phyloP scores from a whole-genome alignment of 2,888 invertebrate genomes.

The Brenthis ino region DNA sequence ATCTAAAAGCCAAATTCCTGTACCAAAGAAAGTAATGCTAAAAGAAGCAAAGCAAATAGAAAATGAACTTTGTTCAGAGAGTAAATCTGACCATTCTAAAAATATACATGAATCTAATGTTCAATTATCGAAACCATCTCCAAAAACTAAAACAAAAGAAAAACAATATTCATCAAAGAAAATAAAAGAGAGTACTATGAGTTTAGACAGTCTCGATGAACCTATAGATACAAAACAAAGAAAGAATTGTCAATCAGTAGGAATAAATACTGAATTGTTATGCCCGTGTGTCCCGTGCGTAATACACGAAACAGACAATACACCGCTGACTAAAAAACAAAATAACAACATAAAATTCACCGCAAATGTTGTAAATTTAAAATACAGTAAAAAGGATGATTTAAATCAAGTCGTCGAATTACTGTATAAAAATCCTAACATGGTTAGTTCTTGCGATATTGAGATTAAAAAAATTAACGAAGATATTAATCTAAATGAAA shows the following conservation, averaged over 20 bases:
- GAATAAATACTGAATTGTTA: conserved; percentile 68
- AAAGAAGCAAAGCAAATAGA: conserved; percentile 30
- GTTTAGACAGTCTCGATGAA: conserved; percentile 71
- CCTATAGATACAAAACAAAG: conserved; percentile 41
- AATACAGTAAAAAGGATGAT: conserved; percentile 18
- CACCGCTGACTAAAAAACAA: conserved; percentile 45
- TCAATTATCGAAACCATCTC: conserved; percentile 33
- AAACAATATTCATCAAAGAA: conserved; percentile 40
- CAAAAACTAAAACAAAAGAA: conserved; percentile 25
- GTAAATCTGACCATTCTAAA: conserved; percentile 20
- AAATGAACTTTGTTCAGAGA: conserved; percentile 23
- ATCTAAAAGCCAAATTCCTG: conserved; percentile 64
- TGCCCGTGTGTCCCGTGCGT: conserved; percentile 69
- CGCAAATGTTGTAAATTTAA: neutral
- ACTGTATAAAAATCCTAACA: conserved; percentile 66
- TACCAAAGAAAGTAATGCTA: conserved; percentile 50
- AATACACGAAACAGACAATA: conserved; percentile 62
- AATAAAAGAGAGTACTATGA: conserved; percentile 66
- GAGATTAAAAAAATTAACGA: conserved; percentile 46
- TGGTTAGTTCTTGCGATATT: conserved; percentile 56
- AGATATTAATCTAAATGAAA: conserved; percentile 46
- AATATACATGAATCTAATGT: conserved; percentile 7
- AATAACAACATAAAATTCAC: conserved; percentile 20
- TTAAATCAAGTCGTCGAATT: conserved; percentile 57
- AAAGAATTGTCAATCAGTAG: conserved; percentile 59